These are phyloP conservation scores for Hippocampus zosterae DNA, from an alignment of 2,113 vertebrate species.

Conservation along the genomic window DNA sequence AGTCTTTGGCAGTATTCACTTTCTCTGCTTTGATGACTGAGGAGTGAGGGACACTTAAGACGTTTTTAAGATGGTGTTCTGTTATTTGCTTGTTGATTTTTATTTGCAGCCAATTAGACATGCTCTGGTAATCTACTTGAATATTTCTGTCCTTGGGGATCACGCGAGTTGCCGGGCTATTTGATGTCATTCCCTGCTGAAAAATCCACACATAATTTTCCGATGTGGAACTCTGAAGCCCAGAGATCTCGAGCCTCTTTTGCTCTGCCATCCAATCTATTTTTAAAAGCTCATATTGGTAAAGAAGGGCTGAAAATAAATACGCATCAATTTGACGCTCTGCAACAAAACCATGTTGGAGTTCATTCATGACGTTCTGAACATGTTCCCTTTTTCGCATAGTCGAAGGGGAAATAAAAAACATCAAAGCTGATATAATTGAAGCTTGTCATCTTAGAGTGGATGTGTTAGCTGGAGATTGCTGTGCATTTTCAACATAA, in stretches of 20 bases:
- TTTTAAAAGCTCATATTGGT: neutral
- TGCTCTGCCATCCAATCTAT: neutral
- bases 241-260: neutral
- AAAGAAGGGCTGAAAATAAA: neutral
- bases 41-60: constrained; percentile 27
- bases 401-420: neutral
- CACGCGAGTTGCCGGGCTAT: neutral
- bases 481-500: neutral
- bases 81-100: constrained; percentile 15
- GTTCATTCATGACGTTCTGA: neutral
- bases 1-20: constrained; percentile 52
- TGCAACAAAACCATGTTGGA: neutral
- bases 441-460: neutral
- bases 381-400: neutral
- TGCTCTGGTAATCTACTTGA: neutral
- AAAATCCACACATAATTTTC: neutral
- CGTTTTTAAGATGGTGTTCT: constrained; percentile 31
- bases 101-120: constrained; percentile 21
- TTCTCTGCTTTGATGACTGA: constrained; percentile 55
- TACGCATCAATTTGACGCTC: neutral
- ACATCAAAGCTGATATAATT: neutral
- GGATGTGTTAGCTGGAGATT: neutral
- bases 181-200: neutral
- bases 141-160: neutral
- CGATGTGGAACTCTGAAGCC: neutral